Base-by-base conservation (phyloP, 64 coral and sea anemone species). In the Stylophora pistillata region DNA sequence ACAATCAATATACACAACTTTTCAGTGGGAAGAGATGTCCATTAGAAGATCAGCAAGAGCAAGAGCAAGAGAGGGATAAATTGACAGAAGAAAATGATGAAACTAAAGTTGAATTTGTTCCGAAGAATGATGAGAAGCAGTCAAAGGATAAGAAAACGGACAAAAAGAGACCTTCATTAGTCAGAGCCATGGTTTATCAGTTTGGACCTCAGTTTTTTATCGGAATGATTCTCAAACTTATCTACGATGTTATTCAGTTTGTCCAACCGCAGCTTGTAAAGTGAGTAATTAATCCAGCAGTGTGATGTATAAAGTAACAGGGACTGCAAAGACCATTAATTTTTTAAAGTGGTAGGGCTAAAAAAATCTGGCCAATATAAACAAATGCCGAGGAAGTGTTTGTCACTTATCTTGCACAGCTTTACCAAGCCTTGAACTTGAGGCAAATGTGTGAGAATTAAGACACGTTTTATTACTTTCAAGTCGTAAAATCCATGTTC, bases 211-310 rank as follows among this genome's bases (percentile, higher is more conserved):
- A 30, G 12, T 74, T 92, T 71, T 32, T 88, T n/a, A 27, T 95
- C 52, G 94, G 69, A 53, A 74, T 89, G 74, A 60, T 91, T 18
- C 57, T 95, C 25, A 95, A 95, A 29, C 53, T 95, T 21, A 54
- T 88, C 37, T 32, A 92, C 77, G 89, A 92, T 32, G 23, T 91
- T 9, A 25, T 72, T 72, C 65, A 76, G 65, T 95, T 95, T 71
- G 13, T 87, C 56, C 84, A 95, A 17, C 94, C 94, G 13, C 78
- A 88, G 23, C 27, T 95, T 61, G 28, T 95, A n/a, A 69, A 81
- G 94, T 95, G 83, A 92, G 94, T 85, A 71, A 30, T 2, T 15
- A 17, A 15, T 58, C 30, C 25, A 25, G 20, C 64, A 12, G 21
- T 68, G 37, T 47, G 7, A 47, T 47, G 0, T 47, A 47, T n/a